Conservation (phyloP, 2,888 invertebrate species). For the Scaptodrosophila latifasciaeformis region DNA sequence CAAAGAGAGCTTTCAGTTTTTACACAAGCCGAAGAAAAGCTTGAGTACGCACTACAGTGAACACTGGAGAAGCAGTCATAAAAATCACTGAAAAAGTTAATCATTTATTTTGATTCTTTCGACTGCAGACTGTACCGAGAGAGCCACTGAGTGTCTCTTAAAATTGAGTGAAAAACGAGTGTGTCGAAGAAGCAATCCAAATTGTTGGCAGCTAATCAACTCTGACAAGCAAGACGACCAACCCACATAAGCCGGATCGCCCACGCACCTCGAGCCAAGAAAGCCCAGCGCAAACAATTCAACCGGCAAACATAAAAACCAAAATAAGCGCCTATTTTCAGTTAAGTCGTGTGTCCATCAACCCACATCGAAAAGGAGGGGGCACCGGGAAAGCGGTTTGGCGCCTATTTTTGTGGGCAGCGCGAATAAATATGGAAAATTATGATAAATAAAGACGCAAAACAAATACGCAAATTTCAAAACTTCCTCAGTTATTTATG, state of each 20-base stretch:
- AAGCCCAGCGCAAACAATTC: not conserved
- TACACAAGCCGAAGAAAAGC: slow-evolving; percentile 23
- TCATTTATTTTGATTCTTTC: not conserved
- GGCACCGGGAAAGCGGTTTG: too few species aligned
- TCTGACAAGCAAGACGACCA: not conserved
- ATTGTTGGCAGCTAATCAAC: slow-evolving; percentile 14
- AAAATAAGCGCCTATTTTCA: not conserved
- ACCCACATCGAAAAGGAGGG: not conserved
- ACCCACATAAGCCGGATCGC: slow-evolving; percentile 31
- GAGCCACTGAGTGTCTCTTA: too few species aligned
- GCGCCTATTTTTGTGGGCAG: slow-evolving; percentile 46
- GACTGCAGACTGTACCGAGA: too few species aligned
- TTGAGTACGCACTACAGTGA: slow-evolving; percentile 5
- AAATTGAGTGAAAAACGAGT: not conserved
- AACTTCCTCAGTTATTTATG: too few species aligned
- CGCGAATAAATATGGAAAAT: slow-evolving; percentile 37
- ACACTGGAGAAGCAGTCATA: slow-evolving; percentile 12
- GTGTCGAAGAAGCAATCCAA: slow-evolving; percentile 16
- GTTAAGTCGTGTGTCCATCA: not conserved
- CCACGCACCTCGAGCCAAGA: slow-evolving; percentile 21
- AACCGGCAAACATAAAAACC: slow-evolving; percentile 31
- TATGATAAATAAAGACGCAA: slow-evolving; percentile 29
- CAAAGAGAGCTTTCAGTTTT: not conserved
- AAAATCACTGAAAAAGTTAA: slow-evolving; percentile 4
- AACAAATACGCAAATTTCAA: not conserved